Conservation (phyloP, 2,797 vertebrate species). For the Sebastes vulpes region DNA sequence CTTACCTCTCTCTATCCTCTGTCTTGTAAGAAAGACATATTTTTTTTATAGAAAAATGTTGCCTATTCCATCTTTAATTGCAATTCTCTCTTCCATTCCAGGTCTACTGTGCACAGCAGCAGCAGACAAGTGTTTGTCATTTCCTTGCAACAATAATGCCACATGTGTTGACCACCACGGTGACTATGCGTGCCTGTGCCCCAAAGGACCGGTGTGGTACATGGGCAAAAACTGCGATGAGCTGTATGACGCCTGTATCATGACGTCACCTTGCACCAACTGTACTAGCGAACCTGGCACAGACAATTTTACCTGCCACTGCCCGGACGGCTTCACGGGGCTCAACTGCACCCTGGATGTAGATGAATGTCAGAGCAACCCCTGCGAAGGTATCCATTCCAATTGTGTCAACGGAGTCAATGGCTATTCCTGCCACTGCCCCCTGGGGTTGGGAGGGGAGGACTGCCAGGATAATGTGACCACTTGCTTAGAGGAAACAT, state of each 20-base stretch:
- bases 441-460: constrained; percentile 65
- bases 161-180: constrained; percentile 80
- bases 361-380: constrained; percentile 83
- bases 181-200: constrained; percentile 87
- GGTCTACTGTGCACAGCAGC: constrained; percentile 78
- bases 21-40: not conserved
- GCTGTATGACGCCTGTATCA: constrained; percentile 84
- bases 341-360: constrained; percentile 70
- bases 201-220: constrained; percentile 74
- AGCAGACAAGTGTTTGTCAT: constrained; percentile 84
- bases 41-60: not conserved
- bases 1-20: not conserved
- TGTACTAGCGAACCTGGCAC: constrained; percentile 81
- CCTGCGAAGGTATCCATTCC: constrained; percentile 79
- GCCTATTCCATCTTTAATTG: not conserved
- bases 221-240: constrained; percentile 85
- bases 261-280: constrained; percentile 68
- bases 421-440: constrained; percentile 87
- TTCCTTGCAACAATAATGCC: constrained; percentile 88
- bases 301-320: constrained; percentile 81
- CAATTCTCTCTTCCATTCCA: constrained; percentile 9
- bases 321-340: constrained; percentile 76
- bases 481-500: constrained; percentile 83
- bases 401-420: constrained; percentile 75
- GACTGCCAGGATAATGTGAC: constrained; percentile 78